A percentile compares a stretch with the other conserved stretches of the same genome.
phyloP scores from a whole-genome alignment of 2,888 invertebrate species.

The Limnephilus lunatus region DNA sequence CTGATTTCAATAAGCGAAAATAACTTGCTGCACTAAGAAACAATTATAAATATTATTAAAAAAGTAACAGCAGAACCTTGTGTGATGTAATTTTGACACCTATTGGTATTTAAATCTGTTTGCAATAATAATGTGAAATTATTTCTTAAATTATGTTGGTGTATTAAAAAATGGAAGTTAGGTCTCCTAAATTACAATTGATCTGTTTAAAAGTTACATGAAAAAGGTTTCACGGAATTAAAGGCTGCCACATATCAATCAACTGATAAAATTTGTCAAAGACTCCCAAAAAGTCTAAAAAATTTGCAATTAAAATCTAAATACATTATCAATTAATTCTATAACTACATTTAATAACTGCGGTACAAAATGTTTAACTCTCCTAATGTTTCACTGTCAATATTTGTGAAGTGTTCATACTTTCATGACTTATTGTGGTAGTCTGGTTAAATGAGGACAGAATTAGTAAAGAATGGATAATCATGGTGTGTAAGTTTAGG shows the following conservation, averaged over 20 bases:
- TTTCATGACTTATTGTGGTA: neutral
- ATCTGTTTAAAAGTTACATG: neutral
- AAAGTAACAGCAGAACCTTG: neutral
- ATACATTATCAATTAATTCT: constrained; percentile 17
- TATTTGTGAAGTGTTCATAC: constrained; percentile 5
- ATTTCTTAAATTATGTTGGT: neutral
- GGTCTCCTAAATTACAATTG: neutral
- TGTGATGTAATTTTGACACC: neutral
- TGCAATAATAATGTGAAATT: too few species aligned
- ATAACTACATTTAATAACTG: constrained; percentile 46
- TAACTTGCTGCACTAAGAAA: neutral
- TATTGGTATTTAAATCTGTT: neutral
- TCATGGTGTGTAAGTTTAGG: too few species aligned
- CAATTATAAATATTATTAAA: neutral
- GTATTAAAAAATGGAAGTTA: neutral
- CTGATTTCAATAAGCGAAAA: neutral
- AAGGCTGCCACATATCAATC: neutral
- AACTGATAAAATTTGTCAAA: constrained; percentile 14
- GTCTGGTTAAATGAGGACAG: neutral
- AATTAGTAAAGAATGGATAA: neutral
- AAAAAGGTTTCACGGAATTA: neutral
- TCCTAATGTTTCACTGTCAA: constrained; percentile 36
- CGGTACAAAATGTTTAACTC: constrained; percentile 46
- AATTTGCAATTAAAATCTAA: constrained; percentile 51
- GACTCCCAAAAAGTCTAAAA: constrained; percentile 51